Conservation (phyloP, 2,113 vertebrate species). For the Xiphophorus hellerii region DNA sequence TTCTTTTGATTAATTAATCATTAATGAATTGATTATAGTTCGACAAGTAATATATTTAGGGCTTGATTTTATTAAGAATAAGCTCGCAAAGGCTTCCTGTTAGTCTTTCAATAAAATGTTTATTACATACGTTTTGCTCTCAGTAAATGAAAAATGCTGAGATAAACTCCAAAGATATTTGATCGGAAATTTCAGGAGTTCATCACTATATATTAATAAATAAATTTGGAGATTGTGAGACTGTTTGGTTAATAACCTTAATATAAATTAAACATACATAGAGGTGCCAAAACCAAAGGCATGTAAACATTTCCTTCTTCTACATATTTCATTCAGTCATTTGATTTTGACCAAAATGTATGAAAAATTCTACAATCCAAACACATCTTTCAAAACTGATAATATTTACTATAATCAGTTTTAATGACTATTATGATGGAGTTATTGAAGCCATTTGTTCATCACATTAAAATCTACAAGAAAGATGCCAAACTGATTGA, state of each 20-base stretch:
- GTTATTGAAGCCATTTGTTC: background rate
- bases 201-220: background rate
- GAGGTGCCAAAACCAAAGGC: too few species aligned
- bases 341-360: background rate
- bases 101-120: background rate
- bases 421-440: background rate
- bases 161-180: background rate
- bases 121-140: background rate
- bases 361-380: background rate
- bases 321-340: too few species aligned
- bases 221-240: background rate
- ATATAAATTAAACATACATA: too few species aligned
- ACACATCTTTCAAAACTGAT: background rate
- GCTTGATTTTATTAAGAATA: too few species aligned
- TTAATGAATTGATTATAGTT: too few species aligned
- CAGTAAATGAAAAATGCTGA: background rate
- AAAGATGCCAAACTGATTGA: background rate
- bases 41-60: too few species aligned
- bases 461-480: background rate
- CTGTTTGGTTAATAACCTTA: too few species aligned
- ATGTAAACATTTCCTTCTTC: too few species aligned
- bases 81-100: too few species aligned
- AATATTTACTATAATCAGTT: background rate
- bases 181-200: background rate
- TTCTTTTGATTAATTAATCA: too few species aligned